Evolutionary conservation across 92 coral and sea anemone genomes (phyloP).

Genomic region (Paragorgia papillata): DNA sequence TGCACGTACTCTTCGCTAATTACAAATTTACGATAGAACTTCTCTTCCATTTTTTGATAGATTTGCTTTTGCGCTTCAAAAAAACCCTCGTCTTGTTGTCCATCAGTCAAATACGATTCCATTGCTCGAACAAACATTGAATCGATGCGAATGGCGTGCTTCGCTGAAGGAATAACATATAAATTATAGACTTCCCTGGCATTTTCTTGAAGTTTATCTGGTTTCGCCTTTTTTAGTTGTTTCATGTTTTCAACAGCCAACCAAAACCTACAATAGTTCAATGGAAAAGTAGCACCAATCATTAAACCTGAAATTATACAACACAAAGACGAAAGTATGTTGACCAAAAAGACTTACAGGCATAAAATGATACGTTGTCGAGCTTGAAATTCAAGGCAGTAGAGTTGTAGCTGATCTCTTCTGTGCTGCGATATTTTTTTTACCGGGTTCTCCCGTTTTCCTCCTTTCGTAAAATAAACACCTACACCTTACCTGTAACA

Average conservation of each 20-base stretch:
- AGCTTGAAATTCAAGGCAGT: too few species aligned
- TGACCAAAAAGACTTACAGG: too few species aligned
- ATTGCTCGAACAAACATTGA: conserved; percentile 84
- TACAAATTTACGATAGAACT: conserved; percentile 87
- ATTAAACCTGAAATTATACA: too few species aligned
- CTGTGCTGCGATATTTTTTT: too few species aligned
- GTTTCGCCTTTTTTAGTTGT: conserved; percentile 72
- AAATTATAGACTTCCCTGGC: conserved; percentile 93
- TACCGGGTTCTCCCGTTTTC: too few species aligned
- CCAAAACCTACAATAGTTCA: conserved; percentile 77
- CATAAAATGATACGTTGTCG: too few species aligned
- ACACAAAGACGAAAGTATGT: too few species aligned
- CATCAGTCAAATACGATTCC: conserved; percentile 82
- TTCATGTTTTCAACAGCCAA: conserved; percentile 85
- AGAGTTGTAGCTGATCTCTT: too few species aligned
- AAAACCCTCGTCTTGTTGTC: conserved; percentile 69
- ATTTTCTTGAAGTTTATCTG: conserved; percentile 76
- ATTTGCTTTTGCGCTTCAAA: conserved; percentile 90
- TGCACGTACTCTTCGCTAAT: conserved; percentile 88
- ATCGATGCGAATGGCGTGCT: conserved; percentile 89
- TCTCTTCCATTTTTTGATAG: conserved; percentile 77
- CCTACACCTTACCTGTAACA: too few species aligned
- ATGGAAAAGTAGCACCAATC: not conserved
- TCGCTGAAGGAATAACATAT: conserved; percentile 88
- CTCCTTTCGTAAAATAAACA: too few species aligned